These are phyloP conservation scores for Drosophila nigrodunni DNA, from an alignment of 1,140 invertebrate genomes.

Conservation along the genomic window DNA sequence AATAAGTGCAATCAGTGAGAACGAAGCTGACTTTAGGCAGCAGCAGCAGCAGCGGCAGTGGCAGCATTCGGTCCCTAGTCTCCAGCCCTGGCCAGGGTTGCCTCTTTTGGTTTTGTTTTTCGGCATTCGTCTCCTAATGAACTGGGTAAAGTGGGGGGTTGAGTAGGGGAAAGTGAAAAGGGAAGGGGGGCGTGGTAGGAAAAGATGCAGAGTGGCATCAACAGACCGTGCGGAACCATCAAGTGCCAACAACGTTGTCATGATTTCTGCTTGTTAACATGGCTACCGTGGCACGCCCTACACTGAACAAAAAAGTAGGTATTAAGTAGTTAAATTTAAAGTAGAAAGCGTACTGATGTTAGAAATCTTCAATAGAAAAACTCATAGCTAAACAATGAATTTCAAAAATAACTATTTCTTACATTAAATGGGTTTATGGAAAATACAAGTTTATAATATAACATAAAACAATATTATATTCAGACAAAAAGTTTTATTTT, in stretches of 20 bases:
- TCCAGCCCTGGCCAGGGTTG: background rate
- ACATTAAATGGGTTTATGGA: no score
- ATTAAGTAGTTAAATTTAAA: no score
- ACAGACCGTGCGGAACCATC: constrained; percentile 48
- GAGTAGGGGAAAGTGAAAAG: background rate
- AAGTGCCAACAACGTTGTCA: constrained; percentile 80
- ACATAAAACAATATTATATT: no score
- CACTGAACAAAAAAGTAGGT: background rate
- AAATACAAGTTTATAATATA: no score
- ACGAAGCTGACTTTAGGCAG: constrained; percentile 1
- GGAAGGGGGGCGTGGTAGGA: background rate
- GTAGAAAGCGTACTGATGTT: no score
- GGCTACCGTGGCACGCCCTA: constrained; percentile 64
- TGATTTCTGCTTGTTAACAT: constrained; percentile 82
- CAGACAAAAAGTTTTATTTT: no score
- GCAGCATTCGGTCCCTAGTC: background rate
- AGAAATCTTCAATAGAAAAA: no score
- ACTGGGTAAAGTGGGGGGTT: constrained; percentile 44
- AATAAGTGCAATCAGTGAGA: constrained; percentile 78
- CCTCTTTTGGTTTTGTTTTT: constrained; percentile 56
- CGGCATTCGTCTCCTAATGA: constrained; percentile 76
- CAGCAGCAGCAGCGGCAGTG: no score
- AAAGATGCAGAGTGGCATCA: background rate
- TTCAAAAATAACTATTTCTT: no score
- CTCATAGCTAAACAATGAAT: no score